Evolutionary conservation across 2,888 invertebrate genomes (phyloP).

Genomic region (Diogma glabrata): DNA sequence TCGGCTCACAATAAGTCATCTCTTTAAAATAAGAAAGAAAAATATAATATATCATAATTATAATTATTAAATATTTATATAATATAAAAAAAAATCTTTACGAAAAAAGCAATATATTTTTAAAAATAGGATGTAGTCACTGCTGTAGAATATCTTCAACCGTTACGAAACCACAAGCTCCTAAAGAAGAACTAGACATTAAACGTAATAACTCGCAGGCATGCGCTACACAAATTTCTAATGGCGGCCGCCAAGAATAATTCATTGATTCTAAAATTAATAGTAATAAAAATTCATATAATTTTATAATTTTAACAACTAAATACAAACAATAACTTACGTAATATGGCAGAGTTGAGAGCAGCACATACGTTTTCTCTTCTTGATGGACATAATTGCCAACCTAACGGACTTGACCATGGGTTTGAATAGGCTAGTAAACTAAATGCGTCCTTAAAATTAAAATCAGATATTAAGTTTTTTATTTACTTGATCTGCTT

Average conservation of each 20-base stretch:
- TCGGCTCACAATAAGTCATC: too few relatives aligned
- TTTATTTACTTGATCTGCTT: neutral
- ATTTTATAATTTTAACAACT: neutral
- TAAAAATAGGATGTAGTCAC: constrained; percentile 8
- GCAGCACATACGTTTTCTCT: constrained; percentile 91
- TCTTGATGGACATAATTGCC: constrained; percentile 89
- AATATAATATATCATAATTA: neutral
- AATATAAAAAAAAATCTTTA: neutral
- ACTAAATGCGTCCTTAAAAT: constrained; percentile 85
- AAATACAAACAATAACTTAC: constrained; percentile 40
- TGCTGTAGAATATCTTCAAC: constrained; percentile 62
- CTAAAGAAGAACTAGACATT: constrained; percentile 82
- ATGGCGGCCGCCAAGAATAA: constrained; percentile 79
- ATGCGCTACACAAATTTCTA: constrained; percentile 87
- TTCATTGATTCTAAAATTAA: constrained; percentile 70
- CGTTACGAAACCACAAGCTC: constrained; percentile 91
- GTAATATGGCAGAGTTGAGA: constrained; percentile 94
- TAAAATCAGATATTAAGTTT: constrained; percentile 10
- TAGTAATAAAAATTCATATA: constrained; percentile 7
- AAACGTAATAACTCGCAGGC: constrained; percentile 77
- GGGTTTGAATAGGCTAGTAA: constrained; percentile 95
- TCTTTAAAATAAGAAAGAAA: too few relatives aligned
- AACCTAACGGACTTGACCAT: constrained; percentile 92
- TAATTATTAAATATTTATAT: constrained; percentile 4
- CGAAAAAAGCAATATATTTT: neutral